Conservation (phyloP, 2,113 vertebrate genomes). For the Benthochromis sp. region DNA sequence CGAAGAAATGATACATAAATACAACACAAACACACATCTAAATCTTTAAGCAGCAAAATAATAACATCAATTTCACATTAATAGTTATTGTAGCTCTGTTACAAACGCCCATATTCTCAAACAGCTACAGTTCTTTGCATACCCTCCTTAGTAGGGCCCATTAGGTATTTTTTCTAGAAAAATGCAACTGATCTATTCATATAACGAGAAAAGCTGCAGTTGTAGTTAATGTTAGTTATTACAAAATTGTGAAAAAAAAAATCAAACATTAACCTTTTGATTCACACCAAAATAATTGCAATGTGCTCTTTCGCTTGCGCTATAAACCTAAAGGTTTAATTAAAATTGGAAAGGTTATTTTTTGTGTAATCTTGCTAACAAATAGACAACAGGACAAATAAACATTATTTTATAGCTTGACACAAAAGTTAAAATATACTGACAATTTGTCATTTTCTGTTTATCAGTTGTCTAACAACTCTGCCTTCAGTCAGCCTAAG, state of each 20-base stretch:
- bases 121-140: neutral
- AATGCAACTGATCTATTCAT: neutral
- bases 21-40: neutral
- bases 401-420: neutral
- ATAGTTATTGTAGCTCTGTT: neutral
- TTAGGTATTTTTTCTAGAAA: neutral
- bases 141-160: neutral
- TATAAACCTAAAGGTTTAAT: neutral
- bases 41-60: neutral
- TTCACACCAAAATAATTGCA: neutral
- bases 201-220: neutral
- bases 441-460: neutral
- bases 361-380: neutral
- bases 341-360: neutral
- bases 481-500: neutral
- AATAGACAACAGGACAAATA: neutral
- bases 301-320: rapidly evolving
- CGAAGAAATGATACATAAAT: rapidly evolving
- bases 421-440: neutral
- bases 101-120: neutral
- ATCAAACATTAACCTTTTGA: neutral
- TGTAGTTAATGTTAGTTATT: neutral
- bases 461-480: neutral
- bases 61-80: neutral
- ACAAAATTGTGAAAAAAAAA: neutral